Conservation (phyloP, 2,113 vertebrate genomes). For the Gnathonemus echidnorhynchus region DNA sequence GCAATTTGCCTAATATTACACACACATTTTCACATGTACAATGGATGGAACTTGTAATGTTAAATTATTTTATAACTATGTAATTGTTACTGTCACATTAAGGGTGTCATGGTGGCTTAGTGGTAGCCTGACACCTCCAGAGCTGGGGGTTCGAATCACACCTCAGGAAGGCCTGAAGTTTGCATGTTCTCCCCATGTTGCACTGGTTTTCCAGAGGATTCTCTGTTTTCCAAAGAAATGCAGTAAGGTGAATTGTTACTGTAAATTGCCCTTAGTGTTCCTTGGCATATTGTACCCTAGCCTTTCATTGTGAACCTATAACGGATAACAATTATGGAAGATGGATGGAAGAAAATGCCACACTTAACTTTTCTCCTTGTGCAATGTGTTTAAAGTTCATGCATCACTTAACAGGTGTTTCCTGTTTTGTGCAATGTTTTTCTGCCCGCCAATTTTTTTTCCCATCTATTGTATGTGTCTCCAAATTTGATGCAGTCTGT, state of each 20-base stretch:
- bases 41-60: neutral
- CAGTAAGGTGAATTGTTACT: neutral
- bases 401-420: neutral
- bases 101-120: neutral
- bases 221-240: neutral
- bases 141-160: neutral
- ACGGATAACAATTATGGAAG: neutral
- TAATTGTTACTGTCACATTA: neutral
- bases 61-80: neutral
- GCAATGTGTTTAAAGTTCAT: neutral
- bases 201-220: neutral
- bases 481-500: neutral
- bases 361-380: neutral
- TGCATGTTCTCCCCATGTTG: neutral
- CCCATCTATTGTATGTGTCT: neutral
- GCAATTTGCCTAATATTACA: neutral
- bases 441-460: neutral
- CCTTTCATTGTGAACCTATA: neutral
- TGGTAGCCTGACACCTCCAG: neutral
- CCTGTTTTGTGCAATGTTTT: neutral
- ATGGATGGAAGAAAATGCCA: neutral
- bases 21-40: neutral
- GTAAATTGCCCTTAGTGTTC: neutral
- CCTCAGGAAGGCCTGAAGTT: neutral
- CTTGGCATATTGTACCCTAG: neutral